These are phyloP conservation scores for Athrips mouffetella DNA, from an alignment of 2,888 invertebrate species.

Conservation along the genomic window DNA sequence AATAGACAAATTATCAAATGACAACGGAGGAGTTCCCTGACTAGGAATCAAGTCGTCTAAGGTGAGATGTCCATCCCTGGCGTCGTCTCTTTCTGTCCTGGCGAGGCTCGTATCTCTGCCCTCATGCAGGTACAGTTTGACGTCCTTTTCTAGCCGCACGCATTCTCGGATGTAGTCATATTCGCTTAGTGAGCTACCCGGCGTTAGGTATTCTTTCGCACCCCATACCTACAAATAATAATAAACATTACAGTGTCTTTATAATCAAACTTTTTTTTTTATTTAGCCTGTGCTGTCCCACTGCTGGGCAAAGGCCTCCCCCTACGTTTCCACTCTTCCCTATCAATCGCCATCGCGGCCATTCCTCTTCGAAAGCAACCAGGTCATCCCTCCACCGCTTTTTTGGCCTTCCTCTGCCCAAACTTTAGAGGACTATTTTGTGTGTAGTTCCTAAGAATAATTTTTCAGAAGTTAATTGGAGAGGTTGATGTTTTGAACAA, in stretches of 20 bases:
- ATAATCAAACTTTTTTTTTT: too few relatives aligned
- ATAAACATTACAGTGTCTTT: neutral
- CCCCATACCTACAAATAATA: constrained; percentile 89
- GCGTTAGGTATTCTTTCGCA: constrained; percentile 91
- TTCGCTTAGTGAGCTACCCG: constrained; percentile 89
- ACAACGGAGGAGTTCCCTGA: constrained; percentile 82
- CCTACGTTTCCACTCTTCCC: too few relatives aligned
- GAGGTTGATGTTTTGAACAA: too few relatives aligned
- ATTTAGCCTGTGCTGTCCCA: too few relatives aligned
- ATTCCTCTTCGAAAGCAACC: too few relatives aligned
- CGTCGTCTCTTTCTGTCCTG: constrained; percentile 90
- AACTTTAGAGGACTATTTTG: too few relatives aligned
- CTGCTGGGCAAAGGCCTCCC: too few relatives aligned
- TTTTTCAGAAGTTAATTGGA: too few relatives aligned
- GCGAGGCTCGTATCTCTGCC: constrained; percentile 84
- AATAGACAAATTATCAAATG: constrained; percentile 90
- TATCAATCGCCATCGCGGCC: too few relatives aligned
- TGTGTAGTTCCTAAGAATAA: too few relatives aligned
- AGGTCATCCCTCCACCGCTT: too few relatives aligned
- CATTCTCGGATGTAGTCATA: constrained; percentile 96
- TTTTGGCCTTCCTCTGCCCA: too few relatives aligned
- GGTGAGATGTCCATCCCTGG: constrained; percentile 83
- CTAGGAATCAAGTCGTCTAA: constrained; percentile 89
- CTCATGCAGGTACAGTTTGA: constrained; percentile 82
- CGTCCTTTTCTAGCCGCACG: constrained; percentile 94